These are phyloP conservation scores for Nomada fucata DNA, from an alignment of 2,888 invertebrate species.

Conservation along the genomic window DNA sequence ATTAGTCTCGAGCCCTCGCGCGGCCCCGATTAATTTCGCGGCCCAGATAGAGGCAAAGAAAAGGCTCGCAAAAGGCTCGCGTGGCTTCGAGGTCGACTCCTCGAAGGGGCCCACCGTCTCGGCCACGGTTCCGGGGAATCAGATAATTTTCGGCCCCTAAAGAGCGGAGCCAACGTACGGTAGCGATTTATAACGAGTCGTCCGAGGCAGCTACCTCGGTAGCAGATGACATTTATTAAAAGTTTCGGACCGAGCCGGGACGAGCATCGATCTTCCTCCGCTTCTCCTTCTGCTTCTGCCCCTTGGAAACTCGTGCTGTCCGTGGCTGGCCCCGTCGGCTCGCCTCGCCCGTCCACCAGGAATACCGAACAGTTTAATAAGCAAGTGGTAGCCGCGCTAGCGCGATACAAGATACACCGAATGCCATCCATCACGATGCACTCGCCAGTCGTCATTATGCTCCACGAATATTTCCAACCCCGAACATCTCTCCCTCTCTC, in stretches of 20 bases:
- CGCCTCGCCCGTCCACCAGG: constrained; percentile 69
- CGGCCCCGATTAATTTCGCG: no score
- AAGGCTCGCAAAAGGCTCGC: no score
- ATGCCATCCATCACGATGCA: constrained; percentile 78
- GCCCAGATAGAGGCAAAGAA: background rate
- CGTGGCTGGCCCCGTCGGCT: constrained; percentile 40
- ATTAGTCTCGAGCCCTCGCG: background rate
- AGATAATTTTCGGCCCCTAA: constrained; percentile 68
- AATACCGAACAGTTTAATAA: constrained; percentile 80
- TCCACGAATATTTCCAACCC: constrained; percentile 58
- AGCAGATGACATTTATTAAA: constrained; percentile 79
- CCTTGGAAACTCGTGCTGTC: constrained; percentile 28
- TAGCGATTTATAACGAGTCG: constrained; percentile 75
- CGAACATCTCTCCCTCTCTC: constrained; percentile 19
- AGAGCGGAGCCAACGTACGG: constrained; percentile 59
- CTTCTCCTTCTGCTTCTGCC: constrained; percentile 58
- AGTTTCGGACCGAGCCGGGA: constrained; percentile 64
- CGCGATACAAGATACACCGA: constrained; percentile 77
- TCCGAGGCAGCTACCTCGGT: constrained; percentile 66
- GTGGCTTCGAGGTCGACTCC: background rate
- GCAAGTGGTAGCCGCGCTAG: constrained; percentile 76
- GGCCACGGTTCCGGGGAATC: constrained; percentile 44
- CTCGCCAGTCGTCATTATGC: constrained; percentile 73
- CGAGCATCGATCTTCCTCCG: constrained; percentile 73
- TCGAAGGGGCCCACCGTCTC: no score